These are phyloP conservation scores for Drosophila subsilvestris DNA, from an alignment of 2,888 invertebrate genomes.

Conservation along the genomic window DNA sequence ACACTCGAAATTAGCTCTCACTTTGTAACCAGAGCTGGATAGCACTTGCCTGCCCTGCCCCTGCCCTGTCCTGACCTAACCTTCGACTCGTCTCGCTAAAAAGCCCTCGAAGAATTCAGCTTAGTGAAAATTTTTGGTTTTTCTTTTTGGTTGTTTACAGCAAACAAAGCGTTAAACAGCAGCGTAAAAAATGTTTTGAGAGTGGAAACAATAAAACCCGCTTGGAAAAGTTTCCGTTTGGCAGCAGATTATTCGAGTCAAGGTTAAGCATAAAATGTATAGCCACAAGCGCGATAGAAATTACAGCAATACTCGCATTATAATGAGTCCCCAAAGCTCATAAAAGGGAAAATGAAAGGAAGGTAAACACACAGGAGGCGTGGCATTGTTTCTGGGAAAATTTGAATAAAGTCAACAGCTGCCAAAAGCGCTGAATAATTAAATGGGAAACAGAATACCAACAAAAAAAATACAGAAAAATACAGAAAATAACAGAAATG, in stretches of 20 bases:
- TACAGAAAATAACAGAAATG: slow-evolving; percentile 1
- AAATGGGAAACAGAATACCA: slow-evolving; percentile 11
- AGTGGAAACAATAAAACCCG: slow-evolving; percentile 18
- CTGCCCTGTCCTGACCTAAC: background rate
- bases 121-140: slow-evolving; percentile 26
- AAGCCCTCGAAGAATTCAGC: slow-evolving; percentile 19
- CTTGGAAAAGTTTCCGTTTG: slow-evolving; percentile 25
- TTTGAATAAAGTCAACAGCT: slow-evolving; percentile 43
- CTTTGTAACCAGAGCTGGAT: slow-evolving; percentile 30
- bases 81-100: background rate
- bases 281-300: slow-evolving; percentile 18
- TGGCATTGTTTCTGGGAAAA: slow-evolving; percentile 26
- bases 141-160: slow-evolving; percentile 27
- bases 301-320: slow-evolving; percentile 27
- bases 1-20: slow-evolving; percentile 37
- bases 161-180: slow-evolving; percentile 38
- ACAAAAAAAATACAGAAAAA: background rate
- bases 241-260: slow-evolving; percentile 41
- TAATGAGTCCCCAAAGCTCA: slow-evolving; percentile 39
- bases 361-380: slow-evolving; percentile 12
- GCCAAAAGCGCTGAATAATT: slow-evolving; percentile 45
- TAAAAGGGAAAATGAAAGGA: slow-evolving; percentile 25
- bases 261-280: slow-evolving; percentile 24
- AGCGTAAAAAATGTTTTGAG: slow-evolving; percentile 31
- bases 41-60: slow-evolving; percentile 30